A percentile compares a stretch with the other conserved stretches of the same genome.
phyloP scores from a whole-genome alignment of 1,140 invertebrate genomes.

The Drosophila azteca region DNA sequence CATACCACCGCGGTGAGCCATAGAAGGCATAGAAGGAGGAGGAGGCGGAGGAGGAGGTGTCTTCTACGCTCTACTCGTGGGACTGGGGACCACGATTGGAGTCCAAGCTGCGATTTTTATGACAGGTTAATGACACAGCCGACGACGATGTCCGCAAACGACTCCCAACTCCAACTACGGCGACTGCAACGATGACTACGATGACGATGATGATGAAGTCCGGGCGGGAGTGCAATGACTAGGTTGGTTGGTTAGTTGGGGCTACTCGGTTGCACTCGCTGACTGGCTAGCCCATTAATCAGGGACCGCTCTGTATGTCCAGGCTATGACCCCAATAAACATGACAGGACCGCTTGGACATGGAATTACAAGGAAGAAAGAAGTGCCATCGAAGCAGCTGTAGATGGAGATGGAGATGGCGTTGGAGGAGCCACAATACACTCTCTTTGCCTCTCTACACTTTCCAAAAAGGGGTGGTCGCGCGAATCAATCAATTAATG shows the following conservation, averaged over 20 bases:
- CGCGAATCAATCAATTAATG: constrained; percentile 79
- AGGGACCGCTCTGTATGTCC: constrained; percentile 29
- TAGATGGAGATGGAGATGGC: not conserved
- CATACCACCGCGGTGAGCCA: constrained; percentile 70
- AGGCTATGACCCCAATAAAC: constrained; percentile 71
- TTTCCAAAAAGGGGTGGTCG: constrained; percentile 16
- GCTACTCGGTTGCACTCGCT: constrained; percentile 14
- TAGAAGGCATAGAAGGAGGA: constrained; percentile 9
- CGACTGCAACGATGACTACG: not conserved
- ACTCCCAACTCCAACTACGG: constrained; percentile 12
- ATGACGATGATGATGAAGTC: constrained; percentile 41
- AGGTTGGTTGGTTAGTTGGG: constrained; percentile 36
- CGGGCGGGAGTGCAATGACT: constrained; percentile 52
- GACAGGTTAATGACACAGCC: constrained; percentile 76
- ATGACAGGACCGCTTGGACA: constrained; percentile 47
- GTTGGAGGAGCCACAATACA: not conserved
- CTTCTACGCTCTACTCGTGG: constrained; percentile 33
- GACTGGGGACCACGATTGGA: constrained; percentile 38
- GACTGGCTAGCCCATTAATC: constrained; percentile 57
- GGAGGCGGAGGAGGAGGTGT: too few species aligned
- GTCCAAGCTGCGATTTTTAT: constrained; percentile 70
- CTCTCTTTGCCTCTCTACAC: not conserved
- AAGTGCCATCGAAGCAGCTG: constrained; percentile 24
- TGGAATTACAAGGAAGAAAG: constrained; percentile 40
- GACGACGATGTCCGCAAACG: not conserved